phyloP scores from a whole-genome alignment of 2,797 vertebrate genomes.

The Rhyacichthys aspro region DNA sequence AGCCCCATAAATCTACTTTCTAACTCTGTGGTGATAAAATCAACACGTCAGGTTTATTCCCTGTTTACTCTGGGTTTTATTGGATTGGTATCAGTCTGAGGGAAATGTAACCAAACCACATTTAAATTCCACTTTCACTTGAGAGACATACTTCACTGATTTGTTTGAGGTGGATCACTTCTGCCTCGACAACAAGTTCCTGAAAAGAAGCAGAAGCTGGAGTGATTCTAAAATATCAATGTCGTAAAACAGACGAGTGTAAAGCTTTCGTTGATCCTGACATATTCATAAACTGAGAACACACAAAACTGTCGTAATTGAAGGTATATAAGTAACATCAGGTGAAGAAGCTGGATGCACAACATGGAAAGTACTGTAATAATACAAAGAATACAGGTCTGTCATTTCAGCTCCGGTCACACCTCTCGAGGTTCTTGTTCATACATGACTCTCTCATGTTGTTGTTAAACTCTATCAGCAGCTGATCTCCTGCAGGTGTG shows the following conservation, averaged over 20 bases:
- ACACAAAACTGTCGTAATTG: too few species aligned
- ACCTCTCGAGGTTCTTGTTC: too few species aligned
- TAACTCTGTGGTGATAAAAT: slow-evolving; percentile 28
- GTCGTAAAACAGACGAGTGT: not conserved
- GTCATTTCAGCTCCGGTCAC: too few species aligned
- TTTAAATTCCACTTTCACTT: slow-evolving; percentile 35
- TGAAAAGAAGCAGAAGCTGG: not conserved
- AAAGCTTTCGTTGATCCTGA: not conserved
- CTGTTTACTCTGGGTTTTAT: slow-evolving; percentile 22
- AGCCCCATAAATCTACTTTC: slow-evolving; percentile 4
- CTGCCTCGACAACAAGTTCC: not conserved
- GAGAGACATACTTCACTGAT: slow-evolving; percentile 9
- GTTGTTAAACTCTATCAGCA: too few species aligned
- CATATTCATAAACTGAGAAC: not conserved
- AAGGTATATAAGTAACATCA: too few species aligned
- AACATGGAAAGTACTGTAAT: too few species aligned
- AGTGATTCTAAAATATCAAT: not conserved
- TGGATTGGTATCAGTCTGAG: slow-evolving; percentile 13
- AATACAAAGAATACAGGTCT: too few species aligned
- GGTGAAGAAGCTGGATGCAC: too few species aligned
- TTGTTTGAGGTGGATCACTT: slow-evolving; percentile 1
- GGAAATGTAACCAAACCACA: slow-evolving; percentile 11
- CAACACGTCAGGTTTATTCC: slow-evolving; percentile 25
- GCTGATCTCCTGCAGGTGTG: too few species aligned
- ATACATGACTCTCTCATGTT: too few species aligned